Evolutionary conservation across 2,888 invertebrate genomes (phyloP), one percentile per base, ranked within the genome.

Genomic region (Meiosimyza platycephala): DNA sequence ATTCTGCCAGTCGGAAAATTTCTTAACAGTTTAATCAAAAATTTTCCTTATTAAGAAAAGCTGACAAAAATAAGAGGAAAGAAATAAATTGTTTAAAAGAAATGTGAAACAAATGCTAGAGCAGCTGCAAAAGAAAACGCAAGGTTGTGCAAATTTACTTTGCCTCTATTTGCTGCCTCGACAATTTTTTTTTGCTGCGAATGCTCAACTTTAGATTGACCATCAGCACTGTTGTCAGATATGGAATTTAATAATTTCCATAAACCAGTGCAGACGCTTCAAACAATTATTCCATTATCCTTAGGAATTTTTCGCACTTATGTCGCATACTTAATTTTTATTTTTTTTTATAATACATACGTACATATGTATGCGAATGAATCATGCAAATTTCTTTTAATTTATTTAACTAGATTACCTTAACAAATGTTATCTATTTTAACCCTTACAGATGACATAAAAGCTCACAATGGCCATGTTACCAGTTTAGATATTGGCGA

Each of bases 401-500:
- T 28, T 22, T n/a, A n/a, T n/a, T n/a, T 28, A 28, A 28, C 4
- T 51, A 2, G 66, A 7, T 69, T 54, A 65, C 15, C 40, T 18
- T 47, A n/a, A 28, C n/a, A 15, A 16, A 18, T 28, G 13, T 16
- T 15, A 33, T 55, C 7, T 62, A 12, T 28, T 59, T 52, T 15
- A 16, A 48, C n/a, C 40, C n/a, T n/a, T 40, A 6, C 50, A 88
- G 88, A 87, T 85, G 87, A 87, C 78, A 87, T 87, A 74, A 85
- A 85, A 81, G 88, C 88, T 76, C 88, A 88, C 79, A 81, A 83
- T 79, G 85, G 83, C 73, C 85, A 83, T 74, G 88, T 88, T 74
- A 87, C 85, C 74, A 85, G 86, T 77, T 81, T 88, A 57, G 88
- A 87, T 82, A 81, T 88, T 68, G 88, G 88, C 57, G 86, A 86